Evolutionary conservation across 2,113 vertebrate genomes (phyloP), one percentile per base, ranked within the genome.

Genomic region (Pseudopodoces humilis): DNA sequence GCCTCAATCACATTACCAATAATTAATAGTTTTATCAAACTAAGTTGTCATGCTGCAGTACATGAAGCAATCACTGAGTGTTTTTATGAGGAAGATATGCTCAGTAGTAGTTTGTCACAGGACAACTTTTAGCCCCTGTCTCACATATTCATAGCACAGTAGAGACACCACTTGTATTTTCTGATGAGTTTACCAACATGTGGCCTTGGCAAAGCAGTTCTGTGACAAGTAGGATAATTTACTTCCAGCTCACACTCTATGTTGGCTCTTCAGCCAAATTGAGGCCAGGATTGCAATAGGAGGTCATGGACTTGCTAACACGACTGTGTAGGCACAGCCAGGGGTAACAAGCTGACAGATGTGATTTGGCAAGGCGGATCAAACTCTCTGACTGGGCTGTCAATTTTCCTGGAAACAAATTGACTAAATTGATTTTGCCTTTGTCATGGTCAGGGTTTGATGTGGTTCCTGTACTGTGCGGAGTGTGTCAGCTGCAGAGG

Each of bases 101-200:
- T 56, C 44, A 50, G 13, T 1, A 49, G 31, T 10, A 46, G 15
- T 50, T 39, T 74, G 16, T 24, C 35, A 74, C 15, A 63, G 69
- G 25, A 71, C 33, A 41, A 23, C 41, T 92, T 71, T 74, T 31
- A 68, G 20, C 50, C 30, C 9, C 46, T 15, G 31, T 28, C 30
- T 78, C 52, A 27, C 6, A 9, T 13, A 24, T 15, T 21, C 24
- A 50, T 35, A 25, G 35, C 23, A 59, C 0, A 0, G 39, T 37
- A 65, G 13, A 76, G 58, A 30, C 41, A 67, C 11, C 33, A 43
- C 10, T 37, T 68, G 8, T 31, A 33, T 25, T 60, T 33, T 70
- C 49, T 31, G 80, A 20, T 68, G 80, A 39, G 3, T 23, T 46
- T 55, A 68, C 35, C 35, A 56, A 47, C 28, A 59, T 0, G 1